Evolutionary conservation across 2,888 invertebrate species (phyloP).

Genomic region (Xestia xanthographa): DNA sequence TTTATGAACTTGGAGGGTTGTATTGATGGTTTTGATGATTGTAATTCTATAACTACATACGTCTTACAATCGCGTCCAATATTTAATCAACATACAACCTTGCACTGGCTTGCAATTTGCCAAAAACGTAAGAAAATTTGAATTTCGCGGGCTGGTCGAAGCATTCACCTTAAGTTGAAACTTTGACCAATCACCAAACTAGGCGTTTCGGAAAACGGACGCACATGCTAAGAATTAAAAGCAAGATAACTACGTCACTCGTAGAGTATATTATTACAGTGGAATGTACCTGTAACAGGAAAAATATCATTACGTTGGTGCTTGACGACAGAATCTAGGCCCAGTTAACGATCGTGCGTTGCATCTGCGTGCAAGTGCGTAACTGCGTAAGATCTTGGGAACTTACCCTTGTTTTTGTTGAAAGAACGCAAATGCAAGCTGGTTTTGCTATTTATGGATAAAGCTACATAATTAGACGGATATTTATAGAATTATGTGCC

Average conservation of each 20-base stretch:
- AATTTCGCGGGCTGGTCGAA: too few relatives aligned
- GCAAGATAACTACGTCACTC: slow-evolving; percentile 27
- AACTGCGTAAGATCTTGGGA: background rate
- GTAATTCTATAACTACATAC: too few relatives aligned
- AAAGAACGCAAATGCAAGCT: background rate
- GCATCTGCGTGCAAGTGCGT: background rate
- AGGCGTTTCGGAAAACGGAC: slow-evolving; percentile 2
- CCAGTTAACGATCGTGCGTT: background rate
- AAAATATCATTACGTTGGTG: slow-evolving; percentile 6
- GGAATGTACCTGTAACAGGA: slow-evolving; percentile 23
- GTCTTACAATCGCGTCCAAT: too few relatives aligned
- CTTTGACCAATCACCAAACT: background rate
- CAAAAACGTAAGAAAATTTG: too few relatives aligned
- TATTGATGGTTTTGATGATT: too few relatives aligned
- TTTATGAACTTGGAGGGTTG: too few relatives aligned
- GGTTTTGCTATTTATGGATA: background rate
- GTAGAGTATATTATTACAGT: background rate
- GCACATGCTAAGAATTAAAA: slow-evolving; percentile 14
- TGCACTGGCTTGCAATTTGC: too few relatives aligned
- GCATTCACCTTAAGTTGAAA: too few relatives aligned
- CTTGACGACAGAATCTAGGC: background rate
- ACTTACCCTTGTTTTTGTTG: slow-evolving; percentile 4
- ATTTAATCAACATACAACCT: too few relatives aligned
- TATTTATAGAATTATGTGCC: background rate
- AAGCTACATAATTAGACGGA: background rate